A percentile compares a stretch with the other conserved stretches of the same genome.
Evolutionary conservation across 1,140 invertebrate genomes (phyloP).

Genomic region (Drosophila miranda): DNA sequence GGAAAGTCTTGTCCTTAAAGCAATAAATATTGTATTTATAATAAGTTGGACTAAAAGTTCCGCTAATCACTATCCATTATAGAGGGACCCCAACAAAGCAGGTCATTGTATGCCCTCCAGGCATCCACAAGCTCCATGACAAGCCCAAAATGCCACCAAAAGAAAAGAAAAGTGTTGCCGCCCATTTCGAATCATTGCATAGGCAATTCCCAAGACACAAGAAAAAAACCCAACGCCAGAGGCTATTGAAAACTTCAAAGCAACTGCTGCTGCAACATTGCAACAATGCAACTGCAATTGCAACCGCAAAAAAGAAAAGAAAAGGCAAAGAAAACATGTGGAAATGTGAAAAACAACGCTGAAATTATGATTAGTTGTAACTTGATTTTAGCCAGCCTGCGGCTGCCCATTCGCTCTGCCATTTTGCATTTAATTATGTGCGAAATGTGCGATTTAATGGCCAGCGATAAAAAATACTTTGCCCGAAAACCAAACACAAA

Average conservation of each 20-base stretch:
- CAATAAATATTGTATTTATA: too few relatives aligned
- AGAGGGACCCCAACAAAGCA: conserved; percentile 4
- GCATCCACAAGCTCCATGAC: conserved; percentile 27
- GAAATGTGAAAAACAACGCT: conserved; percentile 28
- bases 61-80: too few relatives aligned
- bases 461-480: conserved; percentile 35
- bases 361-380: conserved; percentile 69
- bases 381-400: conserved; percentile 57
- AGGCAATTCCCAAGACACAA: conserved; percentile 25
- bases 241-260: conserved; percentile 34
- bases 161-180: conserved; percentile 36
- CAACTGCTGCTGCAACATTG: conserved; percentile 11
- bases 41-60: conserved; percentile 1
- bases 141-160: conserved; percentile 38
- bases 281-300: conserved; percentile 13
- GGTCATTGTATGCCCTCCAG: conserved; percentile 30
- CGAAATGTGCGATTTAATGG: conserved; percentile 59
- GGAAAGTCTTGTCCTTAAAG: too few relatives aligned
- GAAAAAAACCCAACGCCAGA: conserved; percentile 21
- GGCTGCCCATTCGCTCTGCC: conserved; percentile 11
- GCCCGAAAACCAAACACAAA: conserved; percentile 31
- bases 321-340: conserved; percentile 1
- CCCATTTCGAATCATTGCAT: conserved; percentile 65
- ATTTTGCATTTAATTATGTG: conserved; percentile 73
- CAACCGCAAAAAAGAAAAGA: conserved; percentile 27